Percentiles rank a stretch among this genome's conserved stretches.
These are phyloP conservation scores for Endomychus coccineus DNA, from an alignment of 2,888 invertebrate species.

Conservation along the genomic window DNA sequence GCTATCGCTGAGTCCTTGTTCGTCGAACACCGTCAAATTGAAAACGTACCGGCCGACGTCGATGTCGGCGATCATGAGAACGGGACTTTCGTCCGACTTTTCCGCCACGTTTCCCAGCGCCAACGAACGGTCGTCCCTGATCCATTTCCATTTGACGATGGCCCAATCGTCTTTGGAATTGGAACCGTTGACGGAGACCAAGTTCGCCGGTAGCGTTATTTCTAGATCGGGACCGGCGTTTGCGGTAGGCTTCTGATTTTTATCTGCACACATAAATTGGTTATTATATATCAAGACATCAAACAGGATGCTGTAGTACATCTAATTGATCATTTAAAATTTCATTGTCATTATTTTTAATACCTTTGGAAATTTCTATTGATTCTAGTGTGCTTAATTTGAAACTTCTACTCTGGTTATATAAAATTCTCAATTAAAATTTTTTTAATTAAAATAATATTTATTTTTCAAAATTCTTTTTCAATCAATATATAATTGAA, in stretches of 20 bases:
- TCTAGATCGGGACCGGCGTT: slow-evolving; percentile 82
- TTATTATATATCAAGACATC: too few species aligned
- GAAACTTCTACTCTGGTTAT: too few species aligned
- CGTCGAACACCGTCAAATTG: slow-evolving; percentile 81
- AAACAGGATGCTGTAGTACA: too few species aligned
- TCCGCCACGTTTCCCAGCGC: slow-evolving; percentile 76
- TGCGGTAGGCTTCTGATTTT: slow-evolving; percentile 82
- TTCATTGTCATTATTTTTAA: too few species aligned
- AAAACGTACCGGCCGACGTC: slow-evolving; percentile 84
- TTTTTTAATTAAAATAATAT: too few species aligned
- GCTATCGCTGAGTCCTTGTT: slow-evolving; percentile 74
- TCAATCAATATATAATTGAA: too few species aligned
- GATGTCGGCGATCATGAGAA: slow-evolving; percentile 74
- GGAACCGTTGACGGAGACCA: slow-evolving; percentile 76
- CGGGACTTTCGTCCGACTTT: slow-evolving; percentile 63
- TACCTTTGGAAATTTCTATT: too few species aligned
- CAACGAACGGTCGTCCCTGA: slow-evolving; percentile 64
- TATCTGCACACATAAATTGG: too few species aligned
- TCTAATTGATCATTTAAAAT: too few species aligned
- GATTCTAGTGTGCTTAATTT: too few species aligned
- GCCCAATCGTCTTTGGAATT: slow-evolving; percentile 80
- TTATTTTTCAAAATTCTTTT: too few species aligned
- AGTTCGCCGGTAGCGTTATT: slow-evolving; percentile 65
- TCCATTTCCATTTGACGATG: slow-evolving; percentile 80
- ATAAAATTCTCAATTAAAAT: too few species aligned